Base-by-base conservation (phyloP, 1,140 invertebrate species). In the Drosophila pachea region DNA sequence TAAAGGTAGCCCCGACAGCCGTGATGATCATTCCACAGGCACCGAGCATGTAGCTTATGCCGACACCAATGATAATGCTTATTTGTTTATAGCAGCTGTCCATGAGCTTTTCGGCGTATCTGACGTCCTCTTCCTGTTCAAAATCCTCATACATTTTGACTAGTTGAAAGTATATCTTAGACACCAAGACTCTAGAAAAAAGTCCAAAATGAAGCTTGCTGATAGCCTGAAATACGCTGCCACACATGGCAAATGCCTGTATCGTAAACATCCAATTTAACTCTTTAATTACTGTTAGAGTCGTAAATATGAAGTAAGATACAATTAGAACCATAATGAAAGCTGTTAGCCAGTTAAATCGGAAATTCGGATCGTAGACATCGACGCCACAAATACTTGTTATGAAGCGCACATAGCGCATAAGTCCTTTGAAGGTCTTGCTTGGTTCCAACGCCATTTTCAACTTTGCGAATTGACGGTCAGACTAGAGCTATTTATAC, bases 261-360 rank as follows among this genome's bases (percentile, higher is more conserved):
- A 81, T 7, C 14, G 62, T 4, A 14, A 70, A 67, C 49, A 48
- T 68, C 75, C 67, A 78, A 31, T 56, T 66, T 5, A 60, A 45
- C 9, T 64, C 36, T 8, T 47, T 45, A 1, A 59, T 0, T 32
- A 76, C 61, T 3, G 78, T 81, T 3, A 11, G 45, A 5, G 31
- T 22, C 1, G 75, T 73, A 4, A 78, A 78, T 1, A 48, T 11
- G 1, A 53, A 8, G 40, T 78, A 81, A 0, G 43, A 7, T 4
- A 5, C 2, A 7, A 43, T 14, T n/a, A 43, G 40, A 2, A 14
- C 1, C 0, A 45, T 0, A 7, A 81, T 75, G n/a, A 16, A 12
- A 4, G 8, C 0, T 5, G 77, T 81, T 3, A 75, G 12, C 4
- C 7, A 11, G 42, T 73, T 81, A 7, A 75, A 14, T 0, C 62